Conservation (phyloP, 2,113 vertebrate species). For the Dipodomys ordii region DNA sequence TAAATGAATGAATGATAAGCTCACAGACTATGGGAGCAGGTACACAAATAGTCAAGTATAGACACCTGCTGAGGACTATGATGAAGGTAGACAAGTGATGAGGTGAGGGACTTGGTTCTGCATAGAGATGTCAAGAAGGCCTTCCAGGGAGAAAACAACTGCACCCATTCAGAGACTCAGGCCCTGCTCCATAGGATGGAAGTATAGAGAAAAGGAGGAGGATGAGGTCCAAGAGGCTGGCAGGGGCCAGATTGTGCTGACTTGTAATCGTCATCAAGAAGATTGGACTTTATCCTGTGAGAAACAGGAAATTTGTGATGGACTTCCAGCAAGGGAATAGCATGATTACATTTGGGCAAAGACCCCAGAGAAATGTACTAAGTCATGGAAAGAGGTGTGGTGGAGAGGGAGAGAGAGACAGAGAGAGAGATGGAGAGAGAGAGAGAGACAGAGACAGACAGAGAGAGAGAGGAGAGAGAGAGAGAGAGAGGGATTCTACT, state of each 20-base stretch:
- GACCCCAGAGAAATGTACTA: not conserved
- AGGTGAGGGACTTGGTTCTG: not conserved
- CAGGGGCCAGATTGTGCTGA: not conserved
- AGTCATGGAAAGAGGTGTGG: not conserved
- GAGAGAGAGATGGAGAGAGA: not conserved
- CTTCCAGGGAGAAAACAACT: not conserved
- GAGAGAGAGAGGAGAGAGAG: no score
- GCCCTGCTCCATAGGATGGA: no score
- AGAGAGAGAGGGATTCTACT: no score
- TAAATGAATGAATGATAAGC: not conserved
- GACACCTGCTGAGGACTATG: not conserved
- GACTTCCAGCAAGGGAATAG: not conserved
- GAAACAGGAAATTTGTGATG: not conserved
- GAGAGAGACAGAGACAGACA: no score
- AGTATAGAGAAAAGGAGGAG: no score
- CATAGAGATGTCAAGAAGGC: not conserved
- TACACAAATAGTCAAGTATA: not conserved
- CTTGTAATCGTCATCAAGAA: slow-evolving; percentile 18
- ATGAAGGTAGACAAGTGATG: not conserved
- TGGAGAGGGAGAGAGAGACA: no score
- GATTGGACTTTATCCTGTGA: not conserved
- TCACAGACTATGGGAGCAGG: not conserved
- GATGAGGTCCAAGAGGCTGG: not conserved
- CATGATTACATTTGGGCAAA: not conserved
- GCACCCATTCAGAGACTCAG: no score